Percentiles rank a stretch among this genome's conserved stretches.
These are phyloP conservation scores for Phoebastria nigripes DNA, from an alignment of 2,797 vertebrate genomes.

Conservation along the genomic window DNA sequence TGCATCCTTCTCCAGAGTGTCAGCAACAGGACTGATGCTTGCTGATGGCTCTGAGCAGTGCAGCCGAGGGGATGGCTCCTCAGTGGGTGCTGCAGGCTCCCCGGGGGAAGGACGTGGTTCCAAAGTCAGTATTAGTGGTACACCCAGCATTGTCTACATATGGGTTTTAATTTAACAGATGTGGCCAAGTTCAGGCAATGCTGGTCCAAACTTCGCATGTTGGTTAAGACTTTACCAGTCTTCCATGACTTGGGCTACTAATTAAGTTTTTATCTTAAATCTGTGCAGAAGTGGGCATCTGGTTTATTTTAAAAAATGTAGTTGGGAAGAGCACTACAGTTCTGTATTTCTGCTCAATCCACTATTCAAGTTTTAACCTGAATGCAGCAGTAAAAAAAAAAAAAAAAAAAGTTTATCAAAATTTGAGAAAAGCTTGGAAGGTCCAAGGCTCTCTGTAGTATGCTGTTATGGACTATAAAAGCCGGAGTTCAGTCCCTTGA, in stretches of 20 bases:
- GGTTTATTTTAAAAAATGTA: background rate
- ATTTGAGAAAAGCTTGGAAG: background rate
- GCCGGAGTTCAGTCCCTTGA: accelerated
- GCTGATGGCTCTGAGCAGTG: accelerated
- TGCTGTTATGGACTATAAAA: accelerated
- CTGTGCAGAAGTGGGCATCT: background rate
- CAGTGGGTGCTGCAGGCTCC: background rate
- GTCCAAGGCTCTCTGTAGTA: accelerated
- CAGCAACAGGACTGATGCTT: accelerated
- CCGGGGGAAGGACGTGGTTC: accelerated
- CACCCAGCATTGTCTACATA: accelerated
- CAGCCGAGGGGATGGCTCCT: accelerated
- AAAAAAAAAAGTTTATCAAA: no score
- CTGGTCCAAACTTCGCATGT: no score
- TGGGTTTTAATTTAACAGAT: background rate
- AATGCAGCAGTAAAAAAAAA: background rate
- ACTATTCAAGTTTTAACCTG: background rate
- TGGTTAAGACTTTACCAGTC: background rate
- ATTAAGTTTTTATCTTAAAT: background rate
- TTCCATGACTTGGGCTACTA: background rate
- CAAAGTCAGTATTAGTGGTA: background rate
- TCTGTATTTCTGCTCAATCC: background rate
- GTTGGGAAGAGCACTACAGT: background rate
- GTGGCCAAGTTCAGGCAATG: accelerated
- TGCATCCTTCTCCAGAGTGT: no score